phyloP scores from a whole-genome alignment of 2,888 invertebrate species.

The Tipula lateralis region DNA sequence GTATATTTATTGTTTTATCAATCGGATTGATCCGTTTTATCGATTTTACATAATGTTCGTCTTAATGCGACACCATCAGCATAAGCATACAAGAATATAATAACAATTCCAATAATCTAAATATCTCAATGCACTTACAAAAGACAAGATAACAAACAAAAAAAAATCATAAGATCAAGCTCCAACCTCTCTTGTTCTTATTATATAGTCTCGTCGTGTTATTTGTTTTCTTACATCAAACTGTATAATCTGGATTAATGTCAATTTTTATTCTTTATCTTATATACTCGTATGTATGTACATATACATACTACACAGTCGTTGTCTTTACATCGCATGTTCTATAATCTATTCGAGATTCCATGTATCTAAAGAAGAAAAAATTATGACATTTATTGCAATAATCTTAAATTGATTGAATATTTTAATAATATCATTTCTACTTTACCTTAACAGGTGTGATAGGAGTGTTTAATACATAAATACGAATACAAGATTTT shows the following conservation, averaged over 20 bases:
- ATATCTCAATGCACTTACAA: constrained; percentile 24
- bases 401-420: constrained; percentile 11
- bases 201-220: not conserved
- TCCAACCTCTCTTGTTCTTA: not conserved
- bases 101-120: not conserved
- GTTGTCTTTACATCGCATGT: not conserved
- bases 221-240: constrained; percentile 9
- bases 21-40: not conserved
- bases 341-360: constrained; percentile 1
- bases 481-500: not conserved
- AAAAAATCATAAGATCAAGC: not conserved
- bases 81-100: not conserved
- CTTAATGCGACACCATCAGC: not conserved
- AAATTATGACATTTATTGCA: not conserved
- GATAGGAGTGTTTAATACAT: not conserved
- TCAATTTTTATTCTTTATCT: constrained; percentile 6
- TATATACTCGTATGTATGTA: not conserved
- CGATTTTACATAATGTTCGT: constrained; percentile 15
- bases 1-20: not conserved
- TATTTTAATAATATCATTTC: not conserved
- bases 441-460: constrained; percentile 3
- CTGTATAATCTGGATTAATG: constrained; percentile 9
- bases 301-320: not conserved
- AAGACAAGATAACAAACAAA: not conserved
- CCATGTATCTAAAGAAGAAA: not conserved